Conservation (phyloP, 2,888 invertebrate species). For the Drosophila anomelani region DNA sequence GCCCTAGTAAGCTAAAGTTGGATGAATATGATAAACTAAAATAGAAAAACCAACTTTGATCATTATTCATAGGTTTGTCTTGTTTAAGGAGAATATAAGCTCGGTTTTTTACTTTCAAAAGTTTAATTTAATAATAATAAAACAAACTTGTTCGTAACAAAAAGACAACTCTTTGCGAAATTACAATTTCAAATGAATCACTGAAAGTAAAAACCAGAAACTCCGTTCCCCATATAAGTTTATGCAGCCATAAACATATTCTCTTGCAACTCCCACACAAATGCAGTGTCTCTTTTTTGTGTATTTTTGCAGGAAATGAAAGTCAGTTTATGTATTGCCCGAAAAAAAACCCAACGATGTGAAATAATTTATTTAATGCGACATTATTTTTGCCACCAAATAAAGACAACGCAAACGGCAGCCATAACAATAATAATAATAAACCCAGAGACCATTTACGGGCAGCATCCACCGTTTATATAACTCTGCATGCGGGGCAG, state of each 20-base stretch:
- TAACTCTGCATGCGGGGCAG: conserved; percentile 28
- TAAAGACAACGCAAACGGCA: conserved; percentile 69
- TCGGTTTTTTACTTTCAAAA: neutral
- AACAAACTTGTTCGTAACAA: conserved; percentile 4
- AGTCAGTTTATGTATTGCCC: conserved; percentile 51
- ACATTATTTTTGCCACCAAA: conserved; percentile 66
- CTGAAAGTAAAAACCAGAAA: conserved; percentile 29
- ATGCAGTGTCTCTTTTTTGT: conserved; percentile 28
- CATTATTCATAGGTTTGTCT: neutral
- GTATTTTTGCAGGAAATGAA: conserved; percentile 67
- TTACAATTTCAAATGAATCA: conserved; percentile 24
- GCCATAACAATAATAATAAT: conserved; percentile 50
- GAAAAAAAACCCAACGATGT: conserved; percentile 33
- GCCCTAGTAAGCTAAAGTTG: neutral
- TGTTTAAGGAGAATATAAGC: neutral
- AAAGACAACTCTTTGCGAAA: conserved; percentile 9
- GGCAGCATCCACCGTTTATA: conserved; percentile 48
- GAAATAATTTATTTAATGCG: conserved; percentile 73
- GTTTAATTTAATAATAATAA: neutral
- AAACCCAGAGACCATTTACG: conserved; percentile 65
- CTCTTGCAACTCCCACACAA: conserved; percentile 61
- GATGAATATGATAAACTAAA: neutral
- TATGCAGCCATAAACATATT: conserved; percentile 44
- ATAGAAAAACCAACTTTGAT: neutral
- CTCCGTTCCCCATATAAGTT: conserved; percentile 36